phyloP scores from a whole-genome alignment of 2,888 invertebrate species.

The Drosophila nigricruria region DNA sequence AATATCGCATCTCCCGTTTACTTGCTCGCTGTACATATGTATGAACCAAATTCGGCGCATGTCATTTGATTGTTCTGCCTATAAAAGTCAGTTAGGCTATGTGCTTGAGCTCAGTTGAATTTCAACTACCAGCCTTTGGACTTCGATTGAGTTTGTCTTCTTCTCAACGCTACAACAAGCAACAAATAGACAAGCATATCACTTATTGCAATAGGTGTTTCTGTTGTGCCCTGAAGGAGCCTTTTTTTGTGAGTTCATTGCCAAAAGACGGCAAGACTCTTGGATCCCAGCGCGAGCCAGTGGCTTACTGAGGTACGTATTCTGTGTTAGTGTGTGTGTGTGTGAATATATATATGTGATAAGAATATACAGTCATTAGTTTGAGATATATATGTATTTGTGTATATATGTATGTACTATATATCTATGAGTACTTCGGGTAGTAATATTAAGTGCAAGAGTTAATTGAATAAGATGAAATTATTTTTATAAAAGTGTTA shows the following conservation, averaged over 20 bases:
- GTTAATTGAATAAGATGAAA: background rate
- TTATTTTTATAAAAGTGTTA: background rate
- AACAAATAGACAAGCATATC: conserved; percentile 18
- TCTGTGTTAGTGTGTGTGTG: background rate
- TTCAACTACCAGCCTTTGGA: conserved; percentile 74
- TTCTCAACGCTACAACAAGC: conserved; percentile 26
- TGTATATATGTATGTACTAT: background rate
- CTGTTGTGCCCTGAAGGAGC: conserved; percentile 8
- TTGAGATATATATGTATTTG: background rate
- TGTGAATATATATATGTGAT: background rate
- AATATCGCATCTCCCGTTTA: conserved; percentile 32
- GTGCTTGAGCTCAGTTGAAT: conserved; percentile 75
- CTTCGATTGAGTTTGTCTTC: conserved; percentile 53
- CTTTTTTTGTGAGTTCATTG: conserved; percentile 38
- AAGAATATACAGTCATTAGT: background rate
- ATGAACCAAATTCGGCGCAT: conserved; percentile 69
- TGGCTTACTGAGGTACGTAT: conserved; percentile 61
- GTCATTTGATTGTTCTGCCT: conserved; percentile 74
- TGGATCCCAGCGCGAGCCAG: conserved; percentile 56
- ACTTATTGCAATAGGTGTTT: conserved; percentile 2
- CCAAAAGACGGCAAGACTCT: conserved; percentile 49
- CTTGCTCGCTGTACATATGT: conserved; percentile 46
- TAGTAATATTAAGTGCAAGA: no score
- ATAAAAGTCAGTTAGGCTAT: conserved; percentile 79
- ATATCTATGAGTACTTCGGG: background rate